These are phyloP conservation scores for Hedychridium roseum DNA, from an alignment of 2,888 invertebrate species.

Conservation along the genomic window DNA sequence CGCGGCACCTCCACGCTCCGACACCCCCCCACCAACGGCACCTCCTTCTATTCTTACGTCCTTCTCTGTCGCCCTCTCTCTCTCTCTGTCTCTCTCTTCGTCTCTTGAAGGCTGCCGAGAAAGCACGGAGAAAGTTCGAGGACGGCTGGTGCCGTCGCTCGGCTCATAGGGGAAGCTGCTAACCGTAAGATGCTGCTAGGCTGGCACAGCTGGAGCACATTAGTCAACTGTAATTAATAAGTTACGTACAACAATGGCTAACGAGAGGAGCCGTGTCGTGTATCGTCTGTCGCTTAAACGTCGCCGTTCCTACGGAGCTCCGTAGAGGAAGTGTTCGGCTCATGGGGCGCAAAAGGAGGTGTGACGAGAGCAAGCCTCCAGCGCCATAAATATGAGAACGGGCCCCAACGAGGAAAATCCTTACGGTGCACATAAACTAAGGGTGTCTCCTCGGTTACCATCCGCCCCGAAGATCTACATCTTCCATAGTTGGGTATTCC, in stretches of 20 bases:
- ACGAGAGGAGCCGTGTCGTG: constrained; percentile 41
- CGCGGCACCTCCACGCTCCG: too few relatives aligned
- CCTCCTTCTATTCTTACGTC: constrained; percentile 12
- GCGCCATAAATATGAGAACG: too few relatives aligned
- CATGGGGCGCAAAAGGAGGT: not conserved
- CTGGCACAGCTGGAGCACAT: constrained; percentile 60
- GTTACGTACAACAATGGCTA: constrained; percentile 52
- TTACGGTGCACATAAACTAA: constrained; percentile 33
- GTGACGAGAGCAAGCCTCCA: not conserved
- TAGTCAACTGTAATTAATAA: constrained; percentile 63
- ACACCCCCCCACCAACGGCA: constrained; percentile 24
- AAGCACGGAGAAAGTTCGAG: constrained; percentile 30
- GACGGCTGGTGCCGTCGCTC: constrained; percentile 7
- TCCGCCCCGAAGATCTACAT: too few relatives aligned
- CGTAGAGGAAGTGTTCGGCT: too few relatives aligned
- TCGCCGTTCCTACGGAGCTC: too few relatives aligned
- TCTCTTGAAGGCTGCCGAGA: constrained; percentile 29
- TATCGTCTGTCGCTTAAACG: too few relatives aligned
- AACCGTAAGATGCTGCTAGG: constrained; percentile 25
- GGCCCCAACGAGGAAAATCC: too few relatives aligned
- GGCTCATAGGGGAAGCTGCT: not conserved
- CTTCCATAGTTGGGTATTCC: too few relatives aligned
- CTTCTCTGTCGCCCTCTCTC: constrained; percentile 25
- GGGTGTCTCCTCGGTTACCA: constrained; percentile 24
- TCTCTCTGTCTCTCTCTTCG: constrained; percentile 20